Base-by-base conservation (phyloP, 2,113 vertebrate genomes). In the Taxidea taxus region DNA sequence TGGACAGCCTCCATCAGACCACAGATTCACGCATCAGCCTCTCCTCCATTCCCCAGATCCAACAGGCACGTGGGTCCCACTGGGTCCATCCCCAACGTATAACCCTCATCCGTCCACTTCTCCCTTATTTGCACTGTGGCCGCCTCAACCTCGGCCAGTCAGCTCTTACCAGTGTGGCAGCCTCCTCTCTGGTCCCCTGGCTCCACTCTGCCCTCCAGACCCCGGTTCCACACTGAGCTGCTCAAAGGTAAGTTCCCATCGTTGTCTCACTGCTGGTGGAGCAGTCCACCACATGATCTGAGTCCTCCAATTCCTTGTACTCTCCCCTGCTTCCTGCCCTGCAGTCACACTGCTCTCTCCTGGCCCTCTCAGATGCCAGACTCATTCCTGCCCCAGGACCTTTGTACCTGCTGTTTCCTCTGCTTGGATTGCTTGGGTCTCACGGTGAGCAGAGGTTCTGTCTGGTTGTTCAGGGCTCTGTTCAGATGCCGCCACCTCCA, bases 201-300 rank as follows among this genome's bases (percentile, higher is more conserved):
- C 44, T 80, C 78, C 47, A 4, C 49, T 74, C 66, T 42, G 25
- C 18, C 84, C 39, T 64, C 68, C 6, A 14, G 16, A 14, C 47
- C 31, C 4, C 2, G 70, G 6, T 12, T 39, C 37, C 44, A 20
- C 20, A 12, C 84, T 16, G 42, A 31, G 62, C 66, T 34, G 31
- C 42, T 39, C 3, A 3, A 20, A 20, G 16, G 3, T 15, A 31
- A 37, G 10, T 18, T 25, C 31, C 72, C 47, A 6, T n/a, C 11
- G 0, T 18, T 14, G 47, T n/a, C 75, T 82, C 42, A 14, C 49
- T 54, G 54, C 23, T 23, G 20, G 16, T 2, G 81, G 39, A 6
- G 60, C 34, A 21, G 0, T 10, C n/a, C 8, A 13, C 12, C 1
- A 6, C 4, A 1, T 25, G 44, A 20, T 13, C 47, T 37, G 51